Conservation (phyloP, 2,113 vertebrate genomes). For the Mustelus asterias region DNA sequence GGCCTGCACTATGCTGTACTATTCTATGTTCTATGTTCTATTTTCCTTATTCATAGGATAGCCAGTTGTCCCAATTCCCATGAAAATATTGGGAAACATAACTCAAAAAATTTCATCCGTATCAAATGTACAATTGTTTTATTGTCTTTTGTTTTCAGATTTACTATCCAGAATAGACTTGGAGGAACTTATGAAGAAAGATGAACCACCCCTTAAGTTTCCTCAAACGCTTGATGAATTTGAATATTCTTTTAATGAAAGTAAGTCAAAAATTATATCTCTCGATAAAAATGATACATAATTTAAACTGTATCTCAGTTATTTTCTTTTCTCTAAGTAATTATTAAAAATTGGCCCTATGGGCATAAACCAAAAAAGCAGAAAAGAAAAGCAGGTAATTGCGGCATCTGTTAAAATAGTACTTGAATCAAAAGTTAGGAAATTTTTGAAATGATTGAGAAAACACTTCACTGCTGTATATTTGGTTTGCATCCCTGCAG, state of each 20-base stretch:
- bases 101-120: not conserved
- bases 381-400: not conserved
- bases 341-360: not conserved
- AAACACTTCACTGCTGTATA: not conserved
- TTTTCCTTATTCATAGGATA: not conserved
- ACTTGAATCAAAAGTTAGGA: not conserved
- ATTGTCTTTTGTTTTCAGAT: conserved; percentile 59
- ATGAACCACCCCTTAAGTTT: conserved; percentile 90
- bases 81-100: not conserved
- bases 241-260: conserved; percentile 92
- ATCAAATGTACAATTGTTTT: not conserved
- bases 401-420: not conserved
- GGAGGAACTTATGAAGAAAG: conserved; percentile 98
- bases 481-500: not conserved
- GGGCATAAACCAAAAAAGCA: not conserved
- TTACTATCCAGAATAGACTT: conserved; percentile 92
- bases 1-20: too few species aligned
- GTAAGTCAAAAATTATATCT: conserved; percentile 59
- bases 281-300: not conserved
- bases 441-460: not conserved
- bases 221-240: conserved; percentile 92
- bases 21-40: too few species aligned
- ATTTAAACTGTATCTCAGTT: not conserved
- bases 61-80: not conserved
- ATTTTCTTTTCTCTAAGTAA: not conserved